These are phyloP conservation scores for Zoanthus sansibaricus DNA, from an alignment of 92 coral and sea anemone genomes.

Conservation along the genomic window DNA sequence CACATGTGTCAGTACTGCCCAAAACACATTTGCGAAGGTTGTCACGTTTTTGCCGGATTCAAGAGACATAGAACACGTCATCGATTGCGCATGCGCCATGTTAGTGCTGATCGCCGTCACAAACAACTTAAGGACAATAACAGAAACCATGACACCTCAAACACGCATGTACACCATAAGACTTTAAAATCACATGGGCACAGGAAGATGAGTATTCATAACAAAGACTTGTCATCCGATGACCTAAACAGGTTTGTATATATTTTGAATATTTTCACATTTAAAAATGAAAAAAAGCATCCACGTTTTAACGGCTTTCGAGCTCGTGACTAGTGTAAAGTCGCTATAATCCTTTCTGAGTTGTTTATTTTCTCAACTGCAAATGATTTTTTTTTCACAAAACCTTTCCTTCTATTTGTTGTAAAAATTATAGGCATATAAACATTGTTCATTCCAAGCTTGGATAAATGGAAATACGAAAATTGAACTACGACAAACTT, in stretches of 20 bases:
- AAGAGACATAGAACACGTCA: constrained; percentile 29
- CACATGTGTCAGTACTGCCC: constrained; percentile 47
- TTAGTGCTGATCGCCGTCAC: constrained; percentile 51
- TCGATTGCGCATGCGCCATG: constrained; percentile 18
- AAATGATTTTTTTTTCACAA: too few species aligned
- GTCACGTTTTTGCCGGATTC: constrained; percentile 22
- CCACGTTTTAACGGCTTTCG: too few species aligned
- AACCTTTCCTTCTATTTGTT: too few species aligned
- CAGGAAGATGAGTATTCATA: neutral
- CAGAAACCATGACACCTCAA: neutral
- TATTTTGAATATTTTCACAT: neutral
- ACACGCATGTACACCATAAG: neutral
- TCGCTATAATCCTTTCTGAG: too few species aligned
- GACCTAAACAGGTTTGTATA: neutral
- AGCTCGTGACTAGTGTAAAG: too few species aligned
- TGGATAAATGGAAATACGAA: too few species aligned
- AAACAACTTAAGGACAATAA: neutral
- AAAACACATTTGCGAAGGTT: constrained; percentile 33
- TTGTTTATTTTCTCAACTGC: too few species aligned
- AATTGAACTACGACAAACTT: too few species aligned
- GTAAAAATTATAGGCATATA: too few species aligned
- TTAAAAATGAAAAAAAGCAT: too few species aligned
- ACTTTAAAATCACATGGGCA: neutral
- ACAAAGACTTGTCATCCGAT: neutral
- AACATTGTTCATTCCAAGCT: too few species aligned